Percentiles rank a stretch among this genome's conserved stretches.
Evolutionary conservation across 2,888 invertebrate species (phyloP).

Genomic region (Ecliptopera silaceata): DNA sequence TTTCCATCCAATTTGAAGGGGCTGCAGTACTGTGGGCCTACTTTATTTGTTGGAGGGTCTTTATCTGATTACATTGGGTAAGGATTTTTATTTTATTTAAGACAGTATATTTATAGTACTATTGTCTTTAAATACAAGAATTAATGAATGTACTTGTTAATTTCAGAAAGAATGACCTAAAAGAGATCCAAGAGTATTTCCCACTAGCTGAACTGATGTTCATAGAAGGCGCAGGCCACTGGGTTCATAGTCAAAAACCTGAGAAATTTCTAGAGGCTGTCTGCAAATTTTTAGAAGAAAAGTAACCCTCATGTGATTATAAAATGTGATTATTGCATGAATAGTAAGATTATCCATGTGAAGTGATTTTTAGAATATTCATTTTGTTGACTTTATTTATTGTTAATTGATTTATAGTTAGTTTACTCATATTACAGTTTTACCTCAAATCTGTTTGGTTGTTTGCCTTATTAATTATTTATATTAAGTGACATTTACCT

Average conservation of each 20-base stretch:
- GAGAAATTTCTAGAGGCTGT: conserved; percentile 87
- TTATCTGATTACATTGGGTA: conserved; percentile 92
- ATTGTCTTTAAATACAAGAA: neutral
- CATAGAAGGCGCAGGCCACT: conserved; percentile 93
- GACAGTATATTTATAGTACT: too few relatives aligned
- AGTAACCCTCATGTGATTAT: conserved; percentile 42
- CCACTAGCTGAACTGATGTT: conserved; percentile 87
- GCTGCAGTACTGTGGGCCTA: conserved; percentile 85
- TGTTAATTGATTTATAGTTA: conserved; percentile 28
- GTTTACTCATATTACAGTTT: conserved; percentile 21
- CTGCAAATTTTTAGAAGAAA: conserved; percentile 84
- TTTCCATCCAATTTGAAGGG: conserved; percentile 84
- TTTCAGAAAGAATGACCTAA: conserved; percentile 82
- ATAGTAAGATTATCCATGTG: conserved; percentile 22
- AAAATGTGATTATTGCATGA: conserved; percentile 41
- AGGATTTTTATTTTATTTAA: conserved; percentile 39
- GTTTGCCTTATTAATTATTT: neutral
- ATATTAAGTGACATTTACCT: too few relatives aligned
- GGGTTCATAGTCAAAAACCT: conserved; percentile 97
- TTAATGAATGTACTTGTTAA: conserved; percentile 1
- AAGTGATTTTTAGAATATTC: conserved; percentile 38
- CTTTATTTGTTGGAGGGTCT: conserved; percentile 92
- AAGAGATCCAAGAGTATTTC: conserved; percentile 87
- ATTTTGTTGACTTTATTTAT: conserved; percentile 32
- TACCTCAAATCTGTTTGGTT: conserved; percentile 17